phyloP scores from a whole-genome alignment of 2,797 vertebrate species.

The Tadarida brasiliensis region DNA sequence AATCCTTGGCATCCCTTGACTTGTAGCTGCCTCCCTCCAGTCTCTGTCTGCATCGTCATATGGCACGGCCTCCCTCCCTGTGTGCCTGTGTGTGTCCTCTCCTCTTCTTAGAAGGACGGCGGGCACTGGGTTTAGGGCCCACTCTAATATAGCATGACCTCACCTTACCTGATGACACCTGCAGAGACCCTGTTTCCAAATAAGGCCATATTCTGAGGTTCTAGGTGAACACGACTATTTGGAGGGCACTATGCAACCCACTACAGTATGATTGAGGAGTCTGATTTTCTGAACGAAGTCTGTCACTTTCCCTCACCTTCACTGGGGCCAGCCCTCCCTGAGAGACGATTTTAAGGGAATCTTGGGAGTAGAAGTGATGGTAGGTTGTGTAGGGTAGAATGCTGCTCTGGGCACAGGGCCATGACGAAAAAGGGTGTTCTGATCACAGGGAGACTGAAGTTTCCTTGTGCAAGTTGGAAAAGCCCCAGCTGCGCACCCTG shows the following conservation, averaged over 20 bases:
- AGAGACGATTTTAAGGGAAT: neutral
- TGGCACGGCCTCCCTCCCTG: no score
- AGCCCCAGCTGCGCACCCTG: no score
- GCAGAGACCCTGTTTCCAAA: neutral
- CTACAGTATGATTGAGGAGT: neutral
- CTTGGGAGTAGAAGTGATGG: neutral
- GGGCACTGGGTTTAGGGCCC: neutral
- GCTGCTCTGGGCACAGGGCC: neutral
- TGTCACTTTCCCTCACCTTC: neutral
- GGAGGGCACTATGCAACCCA: neutral
- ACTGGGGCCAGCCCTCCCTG: neutral
- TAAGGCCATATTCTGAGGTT: neutral
- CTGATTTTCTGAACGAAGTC: neutral
- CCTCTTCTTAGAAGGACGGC: neutral
- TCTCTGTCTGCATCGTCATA: neutral
- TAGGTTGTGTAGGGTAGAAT: neutral
- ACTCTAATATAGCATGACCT: neutral
- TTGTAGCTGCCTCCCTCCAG: fast-evolving
- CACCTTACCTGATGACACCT: neutral
- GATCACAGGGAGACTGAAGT: neutral
- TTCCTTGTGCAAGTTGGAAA: neutral
- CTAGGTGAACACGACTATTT: neutral
- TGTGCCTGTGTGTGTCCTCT: neutral
- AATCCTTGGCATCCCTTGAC: neutral
- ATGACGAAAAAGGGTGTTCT: neutral